Conservation (phyloP, 2,888 invertebrate genomes). For the Rutpela maculata region DNA sequence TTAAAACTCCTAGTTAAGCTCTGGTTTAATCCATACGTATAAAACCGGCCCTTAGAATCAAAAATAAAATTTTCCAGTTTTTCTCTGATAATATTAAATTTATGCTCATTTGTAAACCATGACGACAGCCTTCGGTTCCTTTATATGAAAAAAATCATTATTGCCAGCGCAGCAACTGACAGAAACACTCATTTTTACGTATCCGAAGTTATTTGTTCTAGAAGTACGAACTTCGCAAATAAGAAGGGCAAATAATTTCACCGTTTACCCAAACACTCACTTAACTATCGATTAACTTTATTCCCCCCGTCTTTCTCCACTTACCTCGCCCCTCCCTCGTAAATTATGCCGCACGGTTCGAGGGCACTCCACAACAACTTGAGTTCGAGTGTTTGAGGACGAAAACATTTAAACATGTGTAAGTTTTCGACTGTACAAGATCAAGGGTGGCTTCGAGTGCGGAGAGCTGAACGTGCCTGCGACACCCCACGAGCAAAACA, state of each 20-base stretch:
- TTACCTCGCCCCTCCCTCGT: constrained; percentile 21
- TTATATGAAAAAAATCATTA: not conserved
- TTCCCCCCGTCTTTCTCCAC: constrained; percentile 8
- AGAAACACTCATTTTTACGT: not conserved
- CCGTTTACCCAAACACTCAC: constrained; percentile 43
- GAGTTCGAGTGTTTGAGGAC: constrained; percentile 26
- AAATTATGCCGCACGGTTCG: constrained; percentile 6
- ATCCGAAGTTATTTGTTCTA: not conserved
- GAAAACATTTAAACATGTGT: constrained; percentile 54
- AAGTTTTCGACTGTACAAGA: constrained; percentile 54
- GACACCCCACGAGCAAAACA: constrained; percentile 15
- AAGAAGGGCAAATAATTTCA: constrained; percentile 31
- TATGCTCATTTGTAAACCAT: too few relatives aligned
- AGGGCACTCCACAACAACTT: constrained; percentile 20
- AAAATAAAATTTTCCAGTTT: too few relatives aligned
- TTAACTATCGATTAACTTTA: constrained; percentile 47
- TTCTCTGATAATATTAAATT: too few relatives aligned
- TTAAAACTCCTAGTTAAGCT: too few relatives aligned
- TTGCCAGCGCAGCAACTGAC: not conserved
- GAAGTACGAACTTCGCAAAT: constrained; percentile 15
- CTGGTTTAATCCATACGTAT: too few relatives aligned
- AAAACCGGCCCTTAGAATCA: too few relatives aligned
- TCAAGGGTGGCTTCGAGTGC: constrained; percentile 48
- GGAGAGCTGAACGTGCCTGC: not conserved
- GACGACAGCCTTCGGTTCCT: too few relatives aligned